Percentiles rank a stretch among this genome's conserved stretches.
Evolutionary conservation across 2,797 vertebrate genomes (phyloP).

Genomic region (Meda fulgida): DNA sequence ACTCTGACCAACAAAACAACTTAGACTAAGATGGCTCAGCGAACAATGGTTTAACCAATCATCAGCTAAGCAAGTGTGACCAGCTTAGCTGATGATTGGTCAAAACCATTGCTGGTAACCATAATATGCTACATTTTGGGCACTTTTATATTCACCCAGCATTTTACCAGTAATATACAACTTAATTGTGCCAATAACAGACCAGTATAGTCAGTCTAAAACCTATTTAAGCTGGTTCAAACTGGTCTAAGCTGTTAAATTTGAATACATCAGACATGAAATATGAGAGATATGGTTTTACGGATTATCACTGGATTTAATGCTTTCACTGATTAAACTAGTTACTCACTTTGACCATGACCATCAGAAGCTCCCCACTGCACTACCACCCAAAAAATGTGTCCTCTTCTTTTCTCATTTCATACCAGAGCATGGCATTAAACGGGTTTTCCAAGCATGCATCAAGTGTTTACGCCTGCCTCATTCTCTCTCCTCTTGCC

Average conservation of each 20-base stretch:
- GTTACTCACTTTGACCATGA: neutral
- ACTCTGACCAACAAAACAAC: neutral
- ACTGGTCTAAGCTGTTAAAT: neutral
- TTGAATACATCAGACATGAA: neutral
- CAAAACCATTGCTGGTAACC: neutral
- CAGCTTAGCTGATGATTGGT: neutral
- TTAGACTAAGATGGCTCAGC: neutral
- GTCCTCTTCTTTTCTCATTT: slow-evolving; percentile 62
- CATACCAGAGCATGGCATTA: slow-evolving; percentile 59
- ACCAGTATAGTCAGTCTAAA: neutral
- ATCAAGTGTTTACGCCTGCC: slow-evolving; percentile 78
- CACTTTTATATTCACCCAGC: neutral
- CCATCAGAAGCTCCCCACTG: neutral
- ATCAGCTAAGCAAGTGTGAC: neutral
- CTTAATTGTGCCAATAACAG: neutral
- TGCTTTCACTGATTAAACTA: neutral
- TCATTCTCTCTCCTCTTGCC: slow-evolving; percentile 59
- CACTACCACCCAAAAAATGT: neutral
- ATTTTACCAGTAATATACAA: neutral
- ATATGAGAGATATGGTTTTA: neutral
- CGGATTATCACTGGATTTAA: neutral
- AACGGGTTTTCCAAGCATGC: slow-evolving; percentile 80
- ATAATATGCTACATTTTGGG: neutral
- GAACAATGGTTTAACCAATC: neutral
- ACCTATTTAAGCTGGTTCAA: neutral